Base-by-base conservation (phyloP, 2,797 vertebrate species). In the Pseudomugil gertrudae region DNA sequence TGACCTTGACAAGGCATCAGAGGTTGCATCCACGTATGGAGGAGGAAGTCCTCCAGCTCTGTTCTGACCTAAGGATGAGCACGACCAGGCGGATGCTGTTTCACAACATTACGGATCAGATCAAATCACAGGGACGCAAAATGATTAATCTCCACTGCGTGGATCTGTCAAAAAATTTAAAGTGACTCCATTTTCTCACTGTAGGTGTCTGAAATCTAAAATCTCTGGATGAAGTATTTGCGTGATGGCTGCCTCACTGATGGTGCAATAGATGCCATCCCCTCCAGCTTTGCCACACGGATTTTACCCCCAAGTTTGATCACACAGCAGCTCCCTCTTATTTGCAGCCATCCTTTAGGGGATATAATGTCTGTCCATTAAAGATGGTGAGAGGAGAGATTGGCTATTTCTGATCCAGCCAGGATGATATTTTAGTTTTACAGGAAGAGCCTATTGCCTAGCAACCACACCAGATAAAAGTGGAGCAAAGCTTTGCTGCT, bases 391-490 rank as follows among this genome's bases (percentile, higher is more conserved):
- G 69, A 67, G 65, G 68, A 77, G 81, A 81, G 59, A 75, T 32
- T 70, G 72, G 63, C 64, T 14, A 63, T 58, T 58, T 65, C 24
- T 77, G 78, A 84, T 78, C 81, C 84, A 87, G 84, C 79, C 63
- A 71, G 64, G 81, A 90, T 80, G 81, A 72, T 81, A 79, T 88
- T 89, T 90, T 71, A 83, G 50, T 91, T 92, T 86, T 79, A 77
- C 87, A 86, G 72, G 62, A 81, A 84, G 86, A 83, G 83, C 76
- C 79, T 36, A 92, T 93, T 86, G 92, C 93, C 88, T 92, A 94
- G 92, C 94, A 94, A 94, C 93, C 79, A 60, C 69, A 65, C 55
- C 2, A 71, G 88, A 92, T 89, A 80, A 87, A 89, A 89, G 81
- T 83, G 68, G 70, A 89, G 68, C 40, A 60, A 68, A 55, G 86